Conservation (phyloP, 1,140 invertebrate genomes). For the Meloidogyne chitwoodi region DNA sequence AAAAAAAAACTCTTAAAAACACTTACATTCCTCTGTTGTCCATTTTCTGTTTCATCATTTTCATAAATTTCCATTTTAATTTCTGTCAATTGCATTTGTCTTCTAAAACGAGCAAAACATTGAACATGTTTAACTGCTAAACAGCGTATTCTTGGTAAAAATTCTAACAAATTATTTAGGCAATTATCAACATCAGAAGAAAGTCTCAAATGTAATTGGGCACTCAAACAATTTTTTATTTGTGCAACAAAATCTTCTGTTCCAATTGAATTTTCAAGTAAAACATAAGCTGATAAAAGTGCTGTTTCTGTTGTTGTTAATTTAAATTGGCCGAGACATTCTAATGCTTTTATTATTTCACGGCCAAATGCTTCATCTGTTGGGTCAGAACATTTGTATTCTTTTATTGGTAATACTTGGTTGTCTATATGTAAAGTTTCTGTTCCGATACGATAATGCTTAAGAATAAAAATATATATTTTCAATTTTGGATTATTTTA, state of each 20-base stretch:
- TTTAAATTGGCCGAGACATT: conserved; percentile 32
- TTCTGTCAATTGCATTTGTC: background rate
- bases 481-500: background rate
- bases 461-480: background rate
- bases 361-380: conserved; percentile 27
- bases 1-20: too few species aligned
- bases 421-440: conserved; percentile 26
- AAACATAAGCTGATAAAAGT: conserved; percentile 32
- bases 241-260: conserved; percentile 24
- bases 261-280: conserved; percentile 20
- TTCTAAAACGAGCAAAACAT: conserved; percentile 14
- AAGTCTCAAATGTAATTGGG: conserved; percentile 11
- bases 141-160: conserved; percentile 11
- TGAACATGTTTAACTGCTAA: conserved; percentile 6
- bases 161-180: conserved; percentile 19
- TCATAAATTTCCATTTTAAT: background rate
- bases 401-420: conserved; percentile 18
- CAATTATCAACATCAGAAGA: conserved; percentile 18
- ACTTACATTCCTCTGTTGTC: too few species aligned
- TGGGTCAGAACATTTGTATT: conserved; percentile 27
- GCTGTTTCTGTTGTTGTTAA: conserved; percentile 34
- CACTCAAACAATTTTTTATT: conserved; percentile 26
- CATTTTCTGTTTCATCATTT: background rate
- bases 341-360: conserved; percentile 27
- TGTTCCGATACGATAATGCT: conserved; percentile 20